Evolutionary conservation across 2,888 invertebrate species (phyloP).

Genomic region (Zootermopsis nevadensis): DNA sequence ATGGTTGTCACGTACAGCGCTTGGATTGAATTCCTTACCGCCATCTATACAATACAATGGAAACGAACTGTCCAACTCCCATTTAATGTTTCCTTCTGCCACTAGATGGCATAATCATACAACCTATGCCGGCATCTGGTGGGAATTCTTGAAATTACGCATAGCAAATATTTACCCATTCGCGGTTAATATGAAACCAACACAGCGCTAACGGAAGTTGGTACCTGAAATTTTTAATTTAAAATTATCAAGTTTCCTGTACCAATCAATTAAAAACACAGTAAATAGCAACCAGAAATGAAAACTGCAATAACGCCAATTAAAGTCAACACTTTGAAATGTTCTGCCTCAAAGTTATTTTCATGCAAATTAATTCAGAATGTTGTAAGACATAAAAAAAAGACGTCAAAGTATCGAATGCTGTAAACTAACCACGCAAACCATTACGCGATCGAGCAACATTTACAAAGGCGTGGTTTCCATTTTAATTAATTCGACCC

Average conservation of each 20-base stretch:
- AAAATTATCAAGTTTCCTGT: too few relatives aligned
- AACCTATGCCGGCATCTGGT: background rate
- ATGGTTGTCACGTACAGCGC: background rate
- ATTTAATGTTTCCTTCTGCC: background rate
- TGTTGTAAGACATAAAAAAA: background rate
- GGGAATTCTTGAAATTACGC: background rate
- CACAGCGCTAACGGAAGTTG: too few relatives aligned
- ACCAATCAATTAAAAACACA: too few relatives aligned
- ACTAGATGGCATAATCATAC: background rate
- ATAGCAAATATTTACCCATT: background rate
- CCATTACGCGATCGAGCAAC: background rate
- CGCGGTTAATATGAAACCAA: background rate
- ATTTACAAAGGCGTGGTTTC: conserved; percentile 5
- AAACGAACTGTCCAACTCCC: background rate
- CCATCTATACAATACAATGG: background rate
- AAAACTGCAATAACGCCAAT: too few relatives aligned
- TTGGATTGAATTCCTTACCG: background rate
- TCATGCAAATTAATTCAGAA: background rate
- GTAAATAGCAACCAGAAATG: too few relatives aligned
- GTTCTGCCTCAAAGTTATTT: too few relatives aligned
- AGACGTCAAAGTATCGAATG: background rate
- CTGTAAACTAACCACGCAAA: background rate
- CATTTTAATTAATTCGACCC: conserved; percentile 15
- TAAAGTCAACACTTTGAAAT: too few relatives aligned
- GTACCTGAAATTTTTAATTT: too few relatives aligned